Evolutionary conservation across 1,140 invertebrate species (phyloP), one percentile per base, ranked within the genome.

Genomic region (Bombus fervidus): DNA sequence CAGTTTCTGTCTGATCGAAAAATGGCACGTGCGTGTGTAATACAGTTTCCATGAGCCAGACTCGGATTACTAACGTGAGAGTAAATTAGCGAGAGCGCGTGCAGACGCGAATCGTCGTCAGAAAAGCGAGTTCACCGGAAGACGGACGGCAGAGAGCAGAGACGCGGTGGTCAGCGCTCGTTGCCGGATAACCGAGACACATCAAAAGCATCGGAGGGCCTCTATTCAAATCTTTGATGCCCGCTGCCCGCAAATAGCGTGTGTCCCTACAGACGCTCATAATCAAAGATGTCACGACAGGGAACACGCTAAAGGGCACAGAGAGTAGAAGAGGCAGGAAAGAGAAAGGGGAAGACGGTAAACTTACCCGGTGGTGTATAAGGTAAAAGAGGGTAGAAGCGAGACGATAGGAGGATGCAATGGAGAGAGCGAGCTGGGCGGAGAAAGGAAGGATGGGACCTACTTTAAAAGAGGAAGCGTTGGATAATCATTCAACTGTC

Each of bases 221-320:
- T 78, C 87, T 78, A 93, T 93, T 93, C 86, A 93, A 90, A 93
- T 92, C 88, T 92, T 90, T 91, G 91, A 90, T 85, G 89, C 89
- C 69, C 81, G 73, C 12, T 71, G 85, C 59, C 66, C 76, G 71
- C 81, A 75, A 86, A 85, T 87, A 77, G 80, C 64, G 77, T 47
- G 77, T 47, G 86, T 64, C 87, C 79, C 85, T 68, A 57, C 79
- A 83, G 86, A 92, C 79, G 86, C 89, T 82, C 87, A 87, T 93
- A 92, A 92, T 92, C 91, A 93, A 93, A 93, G 92, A 91, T 93
- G 89, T 90, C 87, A 83, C 66, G 75, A 72, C 39, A 43, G 76
- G 83, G 75, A 39, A 69, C 75, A 64, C 78, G 88, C 64, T 76
- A 68, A 62, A 73, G 86, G 79, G 41, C 71, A 85, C 12, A 34